Base-by-base conservation (phyloP, 1,140 invertebrate species). In the Hormaphis cornu region DNA sequence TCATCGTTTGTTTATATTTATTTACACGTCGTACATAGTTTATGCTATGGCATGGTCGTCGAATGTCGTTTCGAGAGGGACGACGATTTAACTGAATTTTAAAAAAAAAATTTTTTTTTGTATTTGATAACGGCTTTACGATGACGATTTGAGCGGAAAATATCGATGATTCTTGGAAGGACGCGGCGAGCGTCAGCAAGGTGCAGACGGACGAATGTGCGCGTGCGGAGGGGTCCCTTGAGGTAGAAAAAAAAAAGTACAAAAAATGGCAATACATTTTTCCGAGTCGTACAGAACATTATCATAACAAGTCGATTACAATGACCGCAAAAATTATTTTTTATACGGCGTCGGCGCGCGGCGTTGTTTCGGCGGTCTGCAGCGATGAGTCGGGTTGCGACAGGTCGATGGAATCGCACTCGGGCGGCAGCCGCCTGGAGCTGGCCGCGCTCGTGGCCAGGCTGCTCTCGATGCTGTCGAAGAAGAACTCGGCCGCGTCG, bases 391-490 rank as follows among this genome's bases (percentile, higher is more conserved):
- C 61, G 6, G 61, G 61, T 48, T 66, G 61, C n/a, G 61, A 66
- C 10, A 66, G 18, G 18, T 66, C 61, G 14, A 66, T 66, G 12
- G 61, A 66, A n/a, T 66, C 61, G 28, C 61, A 66, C 14, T 66
- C 61, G 26, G 44, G 42, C 44, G 42, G 61, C 20, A n/a, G 61
- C 0, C 28, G 61, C 16, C 28, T 33, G 2, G 40, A 48, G n/a
- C 40, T 48, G 30, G 26, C 26, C 1, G 59, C 61, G 42, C 61
- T 66, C 12, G 61, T 66, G 18, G 61, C 61, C 44, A 66, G n/a
- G 20, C 61, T 66, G 28, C 61, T 66, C 14, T 66, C 61, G 30
- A 66, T 66, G 28, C 61, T 66, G 61, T 66, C 61, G 42, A 66
- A 66, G 44, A 66, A 66, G 12, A 66, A 50, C 30, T 66, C 61